Base-by-base conservation (phyloP, 2,888 invertebrate species). In the Sinhomidia bicolor region DNA sequence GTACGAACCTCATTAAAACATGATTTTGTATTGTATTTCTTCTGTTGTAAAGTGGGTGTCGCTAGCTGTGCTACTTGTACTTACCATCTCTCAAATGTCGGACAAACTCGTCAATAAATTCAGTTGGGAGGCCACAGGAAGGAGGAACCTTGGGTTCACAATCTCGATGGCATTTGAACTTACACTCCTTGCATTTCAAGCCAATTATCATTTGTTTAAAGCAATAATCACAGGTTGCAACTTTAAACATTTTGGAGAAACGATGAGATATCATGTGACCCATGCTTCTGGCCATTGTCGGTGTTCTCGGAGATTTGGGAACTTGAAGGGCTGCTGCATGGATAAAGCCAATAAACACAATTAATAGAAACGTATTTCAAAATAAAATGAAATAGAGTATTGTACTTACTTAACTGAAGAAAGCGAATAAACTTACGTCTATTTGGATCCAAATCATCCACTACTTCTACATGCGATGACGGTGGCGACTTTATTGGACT, bases 181-280 rank as follows among this genome's bases (percentile, higher is more conserved):
- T 98, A 95, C 98, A 99, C 94, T 98, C 98, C 93, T 96, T 98
- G 94, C 98, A 99, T 94, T 97, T 98, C 92, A 97, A 95, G 86
- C 96, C 96, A 93, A 97, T 96, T 92, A 97, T 96, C 95, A 97
- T 97, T 94, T 97, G 97, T 93, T 97, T 97, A 92, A 96, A 96
- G 94, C 98, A 98, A 93, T 96, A 96, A 94, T 97, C 97, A 94
- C 98, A 98, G 0, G 96, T 97, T 82, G 97, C 96, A 94, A 97
- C 96, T 94, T 97, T 97, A 94, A 97, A 96, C 44, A 96, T 96
- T 94, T 97, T 98, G 85, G 96, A 96, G 94, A 98, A 98, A 88
- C 98, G 96, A 94, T 98, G 98, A 92, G 97, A 96, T 93, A 98
- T 98, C 94, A 96, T 96, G 94, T 98, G 97, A 89, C 96, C 97